Percentiles rank a stretch among this genome's conserved stretches.
phyloP scores from a whole-genome alignment of 1,140 invertebrate genomes.

The Cecropterus lyciades region DNA sequence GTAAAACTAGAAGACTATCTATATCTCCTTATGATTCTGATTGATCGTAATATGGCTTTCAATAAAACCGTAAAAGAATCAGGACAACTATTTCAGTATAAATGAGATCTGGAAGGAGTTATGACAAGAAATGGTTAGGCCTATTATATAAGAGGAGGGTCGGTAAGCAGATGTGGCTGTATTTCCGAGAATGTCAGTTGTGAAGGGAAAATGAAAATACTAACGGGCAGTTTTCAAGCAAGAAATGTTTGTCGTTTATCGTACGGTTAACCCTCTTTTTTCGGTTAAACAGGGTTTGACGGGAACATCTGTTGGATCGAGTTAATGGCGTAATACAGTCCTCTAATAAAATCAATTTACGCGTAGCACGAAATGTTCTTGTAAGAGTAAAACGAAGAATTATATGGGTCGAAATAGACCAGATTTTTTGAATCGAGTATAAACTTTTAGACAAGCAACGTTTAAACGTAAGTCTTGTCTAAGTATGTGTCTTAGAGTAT shows the following conservation, averaged over 20 bases:
- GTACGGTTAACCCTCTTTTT: constrained; percentile 11
- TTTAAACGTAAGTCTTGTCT: too few species aligned
- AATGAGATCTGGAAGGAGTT: background rate
- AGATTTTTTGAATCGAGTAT: too few species aligned
- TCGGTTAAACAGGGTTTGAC: background rate
- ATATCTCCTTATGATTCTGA: background rate
- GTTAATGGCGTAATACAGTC: background rate
- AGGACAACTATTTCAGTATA: constrained; percentile 1
- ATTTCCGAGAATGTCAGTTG: constrained; percentile 8
- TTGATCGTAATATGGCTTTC: background rate
- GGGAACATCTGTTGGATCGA: constrained; percentile 8
- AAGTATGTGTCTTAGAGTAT: too few species aligned
- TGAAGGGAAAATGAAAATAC: constrained; percentile 15
- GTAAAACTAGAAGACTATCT: background rate
- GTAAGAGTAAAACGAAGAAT: too few species aligned
- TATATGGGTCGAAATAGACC: too few species aligned
- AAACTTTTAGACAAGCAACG: too few species aligned
- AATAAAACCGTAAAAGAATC: background rate
- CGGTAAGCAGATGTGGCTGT: constrained; percentile 13
- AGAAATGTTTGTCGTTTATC: constrained; percentile 17
- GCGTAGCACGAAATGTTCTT: background rate
- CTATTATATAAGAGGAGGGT: constrained; percentile 11
- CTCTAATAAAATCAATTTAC: background rate
- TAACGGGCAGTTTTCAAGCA: constrained; percentile 15
- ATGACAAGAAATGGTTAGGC: constrained; percentile 1